Conservation (phyloP, 2,797 vertebrate genomes). For the Falco rusticolus region DNA sequence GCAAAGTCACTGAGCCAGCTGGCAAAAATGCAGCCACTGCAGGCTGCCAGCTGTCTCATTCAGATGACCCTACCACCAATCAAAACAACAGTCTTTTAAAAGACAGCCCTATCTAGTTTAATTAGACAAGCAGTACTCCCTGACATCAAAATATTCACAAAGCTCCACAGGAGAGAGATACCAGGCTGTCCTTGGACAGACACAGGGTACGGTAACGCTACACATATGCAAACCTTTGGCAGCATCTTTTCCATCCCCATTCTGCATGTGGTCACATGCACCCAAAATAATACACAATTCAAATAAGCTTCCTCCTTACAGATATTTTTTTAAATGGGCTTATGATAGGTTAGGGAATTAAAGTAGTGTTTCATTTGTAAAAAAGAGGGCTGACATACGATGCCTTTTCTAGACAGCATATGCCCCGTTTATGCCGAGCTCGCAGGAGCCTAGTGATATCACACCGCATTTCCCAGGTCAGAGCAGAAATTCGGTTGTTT, state of each 20-base stretch:
- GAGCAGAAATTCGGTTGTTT: accelerated
- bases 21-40: not conserved
- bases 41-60: not conserved
- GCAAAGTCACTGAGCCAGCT: not conserved
- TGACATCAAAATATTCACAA: not conserved
- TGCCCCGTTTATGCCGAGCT: accelerated
- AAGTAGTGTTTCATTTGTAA: not conserved
- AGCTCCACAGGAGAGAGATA: not conserved
- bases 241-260: not conserved
- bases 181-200: not conserved
- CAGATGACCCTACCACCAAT: accelerated
- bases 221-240: no score
- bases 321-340: not conserved
- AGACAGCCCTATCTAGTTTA: not conserved
- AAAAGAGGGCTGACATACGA: not conserved
- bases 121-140: not conserved
- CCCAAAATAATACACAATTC: not conserved
- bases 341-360: not conserved
- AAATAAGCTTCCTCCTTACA: not conserved
- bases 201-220: accelerated
- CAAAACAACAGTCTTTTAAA: not conserved
- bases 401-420: not conserved
- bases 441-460: not conserved
- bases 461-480: not conserved
- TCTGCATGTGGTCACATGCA: not conserved